Base-by-base conservation (phyloP, 2,113 vertebrate genomes). In the Mesitornis unicolor region DNA sequence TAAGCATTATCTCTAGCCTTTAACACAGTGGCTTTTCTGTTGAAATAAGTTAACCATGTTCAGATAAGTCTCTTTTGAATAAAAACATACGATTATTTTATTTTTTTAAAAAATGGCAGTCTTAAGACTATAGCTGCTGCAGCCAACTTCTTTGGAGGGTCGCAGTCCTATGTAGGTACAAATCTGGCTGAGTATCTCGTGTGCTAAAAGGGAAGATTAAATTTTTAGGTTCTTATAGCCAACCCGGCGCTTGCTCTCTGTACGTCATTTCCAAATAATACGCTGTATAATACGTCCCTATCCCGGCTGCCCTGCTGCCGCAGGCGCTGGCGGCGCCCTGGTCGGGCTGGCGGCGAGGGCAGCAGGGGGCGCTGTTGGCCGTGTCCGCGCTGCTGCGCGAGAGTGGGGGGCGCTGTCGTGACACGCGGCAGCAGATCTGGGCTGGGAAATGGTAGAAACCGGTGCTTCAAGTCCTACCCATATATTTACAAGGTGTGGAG, bases 351-450 rank as follows among this genome's bases (percentile, higher is more conserved):
- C 24, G 25, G 13, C 17, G 16, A 45, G 25, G 79, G 68, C 97
- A 73, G 95, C 35, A 96, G 98, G 25, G 87, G 97, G 97, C 95
- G 87, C 83, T 91, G 4, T 95, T 63, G 43, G 43, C 43, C 16
- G 16, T 45, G 43, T 15, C 43, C 43, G 48, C 48, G 22, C 48
- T 50, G 48, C 48, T 15, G 33, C 16, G 8, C 51, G 8, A 17
- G 53, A 24, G 40, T 33, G 4, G 6, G 5, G 12, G 3, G 6
- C 33, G 43, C 38, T 38, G 11, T 2, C 10, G 7, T 10, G 16
- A 35, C 6, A 25, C 57, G 9, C 22, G 19, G 16, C 15, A 36
- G 35, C 45, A 19, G 22, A 22, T 3, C 28, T 11, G 5, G 9
- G n/a, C 80, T 16, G 53, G 19, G 13, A 12, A 35, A 56, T 7